Conservation (phyloP, 2,888 invertebrate genomes). For the Eristalinus sepulchralis region DNA sequence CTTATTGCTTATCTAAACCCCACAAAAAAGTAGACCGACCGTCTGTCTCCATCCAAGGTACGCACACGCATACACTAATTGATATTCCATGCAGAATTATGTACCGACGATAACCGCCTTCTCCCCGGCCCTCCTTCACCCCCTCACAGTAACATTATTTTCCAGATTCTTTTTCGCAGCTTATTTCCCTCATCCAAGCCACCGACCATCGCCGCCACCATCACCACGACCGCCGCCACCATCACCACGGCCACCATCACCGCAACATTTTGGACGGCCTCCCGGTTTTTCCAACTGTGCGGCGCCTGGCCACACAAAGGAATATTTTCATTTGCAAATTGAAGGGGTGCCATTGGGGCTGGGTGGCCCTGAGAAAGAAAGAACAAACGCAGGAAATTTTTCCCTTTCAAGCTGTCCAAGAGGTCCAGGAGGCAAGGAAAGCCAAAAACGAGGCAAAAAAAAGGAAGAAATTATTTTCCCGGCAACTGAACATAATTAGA, state of each 20-base stretch:
- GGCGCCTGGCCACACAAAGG: conserved; percentile 7
- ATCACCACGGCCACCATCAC: neutral
- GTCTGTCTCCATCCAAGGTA: neutral
- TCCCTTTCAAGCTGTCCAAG: conserved; percentile 15
- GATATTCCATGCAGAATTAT: neutral
- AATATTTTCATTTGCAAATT: conserved; percentile 44
- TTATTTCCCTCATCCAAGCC: neutral
- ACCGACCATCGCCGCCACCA: neutral
- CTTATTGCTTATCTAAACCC: neutral
- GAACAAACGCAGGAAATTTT: conserved; percentile 6
- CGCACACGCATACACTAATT: neutral
- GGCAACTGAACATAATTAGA: conserved; percentile 8
- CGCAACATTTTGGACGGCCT: neutral
- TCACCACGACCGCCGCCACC: neutral
- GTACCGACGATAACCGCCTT: neutral
- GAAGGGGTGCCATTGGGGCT: neutral
- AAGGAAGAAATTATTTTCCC: neutral
- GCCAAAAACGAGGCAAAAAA: neutral
- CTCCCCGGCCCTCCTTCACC: neutral
- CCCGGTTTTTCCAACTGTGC: too few species aligned
- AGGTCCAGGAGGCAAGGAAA: neutral
- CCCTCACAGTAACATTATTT: neutral
- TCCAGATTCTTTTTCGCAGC: neutral
- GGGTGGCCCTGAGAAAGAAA: neutral
- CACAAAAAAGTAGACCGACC: neutral